Conservation (phyloP, 1,140 invertebrate genomes). For the Latrodectus geometricus region DNA sequence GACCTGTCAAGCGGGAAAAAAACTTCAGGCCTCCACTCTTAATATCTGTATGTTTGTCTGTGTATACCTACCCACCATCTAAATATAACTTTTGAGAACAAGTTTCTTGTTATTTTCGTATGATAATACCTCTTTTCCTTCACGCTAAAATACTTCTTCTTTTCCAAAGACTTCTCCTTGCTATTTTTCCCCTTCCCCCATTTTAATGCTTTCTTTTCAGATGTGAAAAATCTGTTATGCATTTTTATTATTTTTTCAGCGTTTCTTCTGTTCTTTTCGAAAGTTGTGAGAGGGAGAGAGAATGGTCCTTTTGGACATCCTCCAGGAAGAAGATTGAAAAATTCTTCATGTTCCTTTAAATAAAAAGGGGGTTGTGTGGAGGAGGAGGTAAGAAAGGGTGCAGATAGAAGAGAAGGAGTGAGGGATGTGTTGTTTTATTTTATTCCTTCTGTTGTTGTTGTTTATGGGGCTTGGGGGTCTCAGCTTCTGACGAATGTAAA, state of each 20-base stretch:
- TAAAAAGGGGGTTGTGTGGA: constrained; percentile 7
- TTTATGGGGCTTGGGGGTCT: too few species aligned
- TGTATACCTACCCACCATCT: background rate
- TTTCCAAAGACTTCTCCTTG: too few species aligned
- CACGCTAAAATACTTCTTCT: background rate
- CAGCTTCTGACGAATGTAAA: too few species aligned
- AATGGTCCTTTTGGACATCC: background rate
- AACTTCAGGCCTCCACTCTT: too few species aligned
- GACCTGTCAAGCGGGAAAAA: too few species aligned
- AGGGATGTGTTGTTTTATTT: background rate
- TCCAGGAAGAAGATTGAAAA: constrained; percentile 25
- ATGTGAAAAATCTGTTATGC: too few species aligned
- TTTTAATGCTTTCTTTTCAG: too few species aligned
- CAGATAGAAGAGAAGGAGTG: background rate
- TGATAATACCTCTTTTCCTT: constrained; percentile 22
- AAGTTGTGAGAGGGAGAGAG: background rate
- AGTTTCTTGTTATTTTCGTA: constrained; percentile 39
- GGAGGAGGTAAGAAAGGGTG: background rate
- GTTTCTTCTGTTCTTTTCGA: constrained; percentile 8
- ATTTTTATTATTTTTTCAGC: too few species aligned
- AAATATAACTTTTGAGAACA: constrained; percentile 38
- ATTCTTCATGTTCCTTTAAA: constrained; percentile 11
- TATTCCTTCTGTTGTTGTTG: too few species aligned
- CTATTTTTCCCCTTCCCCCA: too few species aligned
- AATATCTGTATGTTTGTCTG: too few species aligned